Base-by-base conservation (phyloP, 1,140 invertebrate genomes). In the Drosophila burlai region DNA sequence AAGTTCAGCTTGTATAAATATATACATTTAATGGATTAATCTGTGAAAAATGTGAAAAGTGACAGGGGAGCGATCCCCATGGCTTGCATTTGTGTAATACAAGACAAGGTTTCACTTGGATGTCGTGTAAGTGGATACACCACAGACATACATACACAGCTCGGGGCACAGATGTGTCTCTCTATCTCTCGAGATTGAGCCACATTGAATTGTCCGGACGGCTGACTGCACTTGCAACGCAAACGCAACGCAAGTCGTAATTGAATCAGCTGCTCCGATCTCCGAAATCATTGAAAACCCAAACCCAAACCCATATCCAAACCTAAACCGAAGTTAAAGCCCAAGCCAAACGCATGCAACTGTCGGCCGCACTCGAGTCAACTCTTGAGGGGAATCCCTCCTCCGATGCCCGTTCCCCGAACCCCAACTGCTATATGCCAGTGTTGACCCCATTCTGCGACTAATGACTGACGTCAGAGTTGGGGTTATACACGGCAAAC, bases 401-500 rank as follows among this genome's bases (percentile, higher is more conserved):
- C 13, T 26, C 9, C 18, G 9, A 18, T 11, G 6, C n/a, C 42
- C n/a, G 50, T 18, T 15, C n/a, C 11, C 34, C 9, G 15, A n/a
- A 11, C 9, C 4, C n/a, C 16, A n/a, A 43, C 42, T 46, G 45
- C 45, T 49, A 42, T 45, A 15, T 63, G 34, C 66, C 83, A 87
- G 61, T 26, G 36, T 83, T 86, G 83, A 87, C 83, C 83, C 71
- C 81, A 86, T 86, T 86, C 80, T 80, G 10, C 15, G 8, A 21
- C 52, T 72, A 60, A 75, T 80, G 71, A 62, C 62, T 80, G 54
- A 50, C 61, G 67, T 50, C 46, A 36, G 64, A 71, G 49, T 18
- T 49, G 45, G 4, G 40, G 54, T 57, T 57, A 15, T 42, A 31
- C 47, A 18, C 64, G 13, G 54, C 1, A 24, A 38, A 38, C 34